Evolutionary conservation across 2,888 invertebrate genomes (phyloP).

Genomic region (Drosophila mimica): DNA sequence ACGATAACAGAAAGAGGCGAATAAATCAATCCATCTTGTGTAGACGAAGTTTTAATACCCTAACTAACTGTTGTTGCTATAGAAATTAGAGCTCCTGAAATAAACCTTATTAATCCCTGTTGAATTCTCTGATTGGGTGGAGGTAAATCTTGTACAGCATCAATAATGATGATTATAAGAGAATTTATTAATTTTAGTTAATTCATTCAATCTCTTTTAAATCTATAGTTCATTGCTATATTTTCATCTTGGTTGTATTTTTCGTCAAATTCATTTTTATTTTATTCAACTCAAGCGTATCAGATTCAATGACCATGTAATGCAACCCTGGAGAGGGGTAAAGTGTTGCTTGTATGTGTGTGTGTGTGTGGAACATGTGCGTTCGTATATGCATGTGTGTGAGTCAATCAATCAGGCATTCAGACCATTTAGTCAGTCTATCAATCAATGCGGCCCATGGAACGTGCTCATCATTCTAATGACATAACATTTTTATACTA

Average conservation of each 20-base stretch:
- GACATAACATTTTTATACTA: slow-evolving; percentile 66
- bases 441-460: slow-evolving; percentile 63
- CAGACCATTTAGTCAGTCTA: slow-evolving; percentile 77
- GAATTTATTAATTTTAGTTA: too few relatives aligned
- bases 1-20: slow-evolving; percentile 34
- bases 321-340: slow-evolving; percentile 9
- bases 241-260: not conserved
- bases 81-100: too few relatives aligned
- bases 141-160: not conserved
- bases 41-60: slow-evolving; percentile 18
- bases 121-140: not conserved
- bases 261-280: not conserved
- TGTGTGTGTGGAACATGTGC: slow-evolving; percentile 28
- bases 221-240: not conserved
- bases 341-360: not conserved
- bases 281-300: not conserved
- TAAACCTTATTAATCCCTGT: not conserved
- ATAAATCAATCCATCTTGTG: not conserved
- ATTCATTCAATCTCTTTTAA: not conserved
- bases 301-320: slow-evolving; percentile 3
- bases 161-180: not conserved
- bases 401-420: slow-evolving; percentile 77
- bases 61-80: not conserved
- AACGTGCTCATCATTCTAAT: slow-evolving; percentile 72
- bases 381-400: slow-evolving; percentile 45